These are phyloP conservation scores for Gorilla gorilla DNA, from an alignment of 2,113 vertebrate species.

Conservation along the genomic window DNA sequence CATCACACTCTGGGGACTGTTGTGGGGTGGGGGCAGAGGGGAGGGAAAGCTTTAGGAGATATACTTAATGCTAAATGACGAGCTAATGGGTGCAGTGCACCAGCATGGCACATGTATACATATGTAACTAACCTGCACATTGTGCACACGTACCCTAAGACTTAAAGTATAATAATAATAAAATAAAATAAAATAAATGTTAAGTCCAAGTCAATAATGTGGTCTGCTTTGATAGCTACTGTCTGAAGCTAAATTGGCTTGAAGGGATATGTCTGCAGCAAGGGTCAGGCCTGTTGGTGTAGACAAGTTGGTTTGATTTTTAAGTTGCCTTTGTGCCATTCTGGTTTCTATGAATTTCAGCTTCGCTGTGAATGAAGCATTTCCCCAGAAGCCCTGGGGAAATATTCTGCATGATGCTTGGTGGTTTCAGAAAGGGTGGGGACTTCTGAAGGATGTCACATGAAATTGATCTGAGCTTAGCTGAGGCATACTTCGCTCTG, in stretches of 20 bases:
- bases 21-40: no score
- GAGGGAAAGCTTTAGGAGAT: no score
- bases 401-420: fast-evolving
- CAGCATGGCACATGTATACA: no score
- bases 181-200: background rate
- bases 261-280: background rate
- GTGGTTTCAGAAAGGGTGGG: background rate
- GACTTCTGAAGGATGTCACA: background rate
- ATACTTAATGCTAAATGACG: no score
- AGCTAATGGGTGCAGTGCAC: no score
- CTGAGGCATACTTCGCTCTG: background rate
- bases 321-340: background rate
- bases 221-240: background rate
- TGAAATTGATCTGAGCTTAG: background rate
- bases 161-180: no score
- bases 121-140: no score
- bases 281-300: background rate
- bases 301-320: background rate
- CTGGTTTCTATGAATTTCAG: background rate
- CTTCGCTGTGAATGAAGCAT: background rate
- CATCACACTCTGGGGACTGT: no score
- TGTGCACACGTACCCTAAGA: no score
- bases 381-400: background rate
- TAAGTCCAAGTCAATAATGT: background rate
- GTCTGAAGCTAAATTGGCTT: background rate